Percentiles rank a stretch among this genome's conserved stretches.
Evolutionary conservation across 2,797 vertebrate species (phyloP).

Genomic region (Margarornis squamiger): DNA sequence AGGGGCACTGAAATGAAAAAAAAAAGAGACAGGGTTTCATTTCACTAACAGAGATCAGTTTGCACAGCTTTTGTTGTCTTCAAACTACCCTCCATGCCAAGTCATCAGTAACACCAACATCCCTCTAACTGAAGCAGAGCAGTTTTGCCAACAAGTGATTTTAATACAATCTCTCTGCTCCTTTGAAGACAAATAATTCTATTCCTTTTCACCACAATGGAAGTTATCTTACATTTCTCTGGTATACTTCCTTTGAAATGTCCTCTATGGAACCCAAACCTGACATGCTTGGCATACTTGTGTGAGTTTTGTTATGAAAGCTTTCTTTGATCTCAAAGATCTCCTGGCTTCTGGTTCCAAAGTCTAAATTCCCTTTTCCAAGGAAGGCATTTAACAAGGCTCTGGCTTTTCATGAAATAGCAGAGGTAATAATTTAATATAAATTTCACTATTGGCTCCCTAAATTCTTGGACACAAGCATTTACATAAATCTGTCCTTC

Average conservation of each 20-base stretch:
- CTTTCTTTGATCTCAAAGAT: background rate
- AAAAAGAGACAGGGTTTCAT: background rate
- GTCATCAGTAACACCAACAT: background rate
- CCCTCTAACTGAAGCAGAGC: background rate
- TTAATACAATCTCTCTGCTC: background rate
- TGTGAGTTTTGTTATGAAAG: background rate
- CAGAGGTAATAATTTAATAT: background rate
- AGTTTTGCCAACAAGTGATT: background rate
- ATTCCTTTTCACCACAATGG: background rate
- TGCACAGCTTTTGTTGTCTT: background rate
- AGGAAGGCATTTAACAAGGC: background rate
- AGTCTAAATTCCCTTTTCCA: conserved; percentile 6
- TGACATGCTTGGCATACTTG: background rate
- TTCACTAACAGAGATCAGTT: background rate
- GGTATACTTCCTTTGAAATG: background rate
- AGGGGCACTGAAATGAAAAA: conserved; percentile 86
- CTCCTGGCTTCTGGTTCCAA: background rate
- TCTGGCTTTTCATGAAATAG: background rate
- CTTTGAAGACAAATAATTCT: background rate
- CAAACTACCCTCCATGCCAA: background rate
- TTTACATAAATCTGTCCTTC: background rate
- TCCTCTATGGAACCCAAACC: background rate
- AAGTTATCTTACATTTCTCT: background rate
- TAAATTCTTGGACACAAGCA: background rate
- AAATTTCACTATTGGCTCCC: background rate